Evolutionary conservation across 2,797 vertebrate species (phyloP), one percentile per base, ranked within the genome.

Genomic region (Ataeniobius toweri): DNA sequence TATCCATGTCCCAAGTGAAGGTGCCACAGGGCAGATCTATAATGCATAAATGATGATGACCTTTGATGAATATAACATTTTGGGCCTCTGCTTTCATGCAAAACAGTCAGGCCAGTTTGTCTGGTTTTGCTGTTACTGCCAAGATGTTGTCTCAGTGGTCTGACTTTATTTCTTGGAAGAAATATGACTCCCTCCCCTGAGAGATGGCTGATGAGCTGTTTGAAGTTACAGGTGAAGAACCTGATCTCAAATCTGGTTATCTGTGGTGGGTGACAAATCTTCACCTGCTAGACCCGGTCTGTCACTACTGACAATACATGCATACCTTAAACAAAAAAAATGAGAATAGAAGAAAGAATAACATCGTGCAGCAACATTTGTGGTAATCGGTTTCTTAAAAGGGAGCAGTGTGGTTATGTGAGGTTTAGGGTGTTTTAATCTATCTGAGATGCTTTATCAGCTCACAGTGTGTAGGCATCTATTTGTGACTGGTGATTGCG

Each of bases 201-300:
- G 36, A 67, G 36, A 5, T 39, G 36, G 22, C 63, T 53, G 63
- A 20, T 44, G 76, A 89, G 72, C 63, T 89, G 88, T 92, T 94
- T 92, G 89, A 93, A 89, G 89, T 89, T 85, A 86, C 89, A 90
- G 89, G 87, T 91, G 81, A 78, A 89, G 86, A 91, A 92, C 80
- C 72, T 61, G 84, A 93, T 89, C 82, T 85, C 71, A 79, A 63
- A 73, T 77, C 87, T 74, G 74, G 69, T 90, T 83, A 91, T 78
- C 86, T 89, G 81, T 78, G 78, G 74, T 73, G 74, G 79, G 59
- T 85, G 84, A 88, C 76, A 91, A 86, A 88, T 83, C 76, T 89
- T 67, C 84, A 84, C 83, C 87, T 83, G 89, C 84, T 80, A 48
- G 53, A 50, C 63, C 56, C 65, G 28, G 83, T 84, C 87, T 82